A percentile compares a stretch with the other conserved stretches of the same genome.
phyloP scores from a whole-genome alignment of 2,888 invertebrate genomes.

The Seira musarum region DNA sequence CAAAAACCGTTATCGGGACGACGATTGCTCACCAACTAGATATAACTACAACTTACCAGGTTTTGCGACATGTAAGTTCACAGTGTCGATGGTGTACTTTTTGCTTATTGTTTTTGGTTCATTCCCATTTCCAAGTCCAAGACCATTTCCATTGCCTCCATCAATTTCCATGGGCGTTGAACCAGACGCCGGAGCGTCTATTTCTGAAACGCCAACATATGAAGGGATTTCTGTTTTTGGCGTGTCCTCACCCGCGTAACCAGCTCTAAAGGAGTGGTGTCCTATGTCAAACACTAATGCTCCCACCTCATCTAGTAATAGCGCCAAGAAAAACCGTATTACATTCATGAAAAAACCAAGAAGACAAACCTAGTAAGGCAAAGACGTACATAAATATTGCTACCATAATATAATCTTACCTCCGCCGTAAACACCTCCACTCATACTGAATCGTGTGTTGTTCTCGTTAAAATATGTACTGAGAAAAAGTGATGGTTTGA shows the following conservation, averaged over 20 bases:
- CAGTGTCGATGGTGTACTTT: conserved; percentile 94
- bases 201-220: conserved; percentile 87
- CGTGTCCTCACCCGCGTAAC: conserved; percentile 98
- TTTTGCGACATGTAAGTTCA: conserved; percentile 91
- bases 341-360: conserved; percentile 20
- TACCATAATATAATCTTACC: conserved; percentile 58
- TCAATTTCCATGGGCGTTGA: conserved; percentile 62
- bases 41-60: conserved; percentile 75
- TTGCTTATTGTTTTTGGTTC: conserved; percentile 71
- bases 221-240: conserved; percentile 98
- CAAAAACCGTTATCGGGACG: neutral
- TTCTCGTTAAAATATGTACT: neutral
- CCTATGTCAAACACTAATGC: conserved; percentile 98
- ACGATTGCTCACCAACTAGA: neutral
- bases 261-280: conserved; percentile 90
- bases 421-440: conserved; percentile 68
- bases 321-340: too few relatives aligned
- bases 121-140: conserved; percentile 70
- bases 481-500: too few relatives aligned
- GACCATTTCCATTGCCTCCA: conserved; percentile 60
- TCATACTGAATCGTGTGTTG: conserved; percentile 49
- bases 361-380: neutral
- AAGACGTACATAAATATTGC: neutral
- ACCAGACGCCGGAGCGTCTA: conserved; percentile 73
- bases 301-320: conserved; percentile 97